phyloP scores from a whole-genome alignment of 2,797 vertebrate genomes.

The Propithecus deckenii region DNA sequence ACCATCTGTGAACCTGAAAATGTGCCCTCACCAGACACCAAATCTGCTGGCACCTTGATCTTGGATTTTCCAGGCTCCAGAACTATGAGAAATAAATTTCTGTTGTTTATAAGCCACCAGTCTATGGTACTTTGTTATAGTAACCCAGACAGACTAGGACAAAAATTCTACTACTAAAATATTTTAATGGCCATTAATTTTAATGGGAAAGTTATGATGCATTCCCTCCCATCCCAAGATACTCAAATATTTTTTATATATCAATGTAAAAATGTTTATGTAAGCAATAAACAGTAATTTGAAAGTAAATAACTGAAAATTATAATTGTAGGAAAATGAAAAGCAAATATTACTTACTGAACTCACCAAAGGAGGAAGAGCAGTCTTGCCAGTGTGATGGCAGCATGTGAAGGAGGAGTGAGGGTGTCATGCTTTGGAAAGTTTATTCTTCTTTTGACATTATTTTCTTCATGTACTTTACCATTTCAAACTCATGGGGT shows the following conservation, averaged over 20 bases:
- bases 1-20: too few species aligned
- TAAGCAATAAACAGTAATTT: not conserved
- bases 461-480: not conserved
- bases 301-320: not conserved
- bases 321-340: not conserved
- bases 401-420: fast-evolving
- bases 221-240: not conserved
- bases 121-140: not conserved
- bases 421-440: not conserved
- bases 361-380: not conserved
- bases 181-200: not conserved
- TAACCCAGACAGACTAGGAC: not conserved
- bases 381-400: not conserved
- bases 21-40: not conserved
- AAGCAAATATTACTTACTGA: not conserved
- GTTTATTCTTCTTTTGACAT: not conserved
- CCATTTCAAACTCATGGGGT: not conserved
- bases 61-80: not conserved
- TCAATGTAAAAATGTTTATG: not conserved
- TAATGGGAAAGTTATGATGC: not conserved
- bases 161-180: not conserved
- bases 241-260: not conserved
- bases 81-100: not conserved
- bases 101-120: not conserved
- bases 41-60: not conserved